Evolutionary conservation across 2,113 vertebrate genomes (phyloP), one percentile per base, ranked within the genome.

Genomic region (Sterna hirundo): DNA sequence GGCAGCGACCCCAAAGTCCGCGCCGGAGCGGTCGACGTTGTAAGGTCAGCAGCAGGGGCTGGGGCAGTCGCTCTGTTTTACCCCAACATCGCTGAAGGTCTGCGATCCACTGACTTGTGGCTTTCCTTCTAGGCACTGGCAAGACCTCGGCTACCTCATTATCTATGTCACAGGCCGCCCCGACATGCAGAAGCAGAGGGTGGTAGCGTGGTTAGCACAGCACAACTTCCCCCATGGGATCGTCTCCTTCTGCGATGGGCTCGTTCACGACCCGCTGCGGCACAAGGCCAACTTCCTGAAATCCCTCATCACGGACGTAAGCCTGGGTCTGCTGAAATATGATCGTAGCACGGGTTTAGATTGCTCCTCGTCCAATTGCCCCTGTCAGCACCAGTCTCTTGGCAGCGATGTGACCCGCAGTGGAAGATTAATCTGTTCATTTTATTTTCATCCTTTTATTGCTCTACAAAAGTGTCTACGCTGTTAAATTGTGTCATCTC

Each of bases 161-260:
- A 99, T 99, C 86, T 99, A 99, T 1, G 99, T 99, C 92, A 99
- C 99, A 1, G 99, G 99, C 58, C 99, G 99, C 47, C 99, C 99
- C 0, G 99, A 99, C 98, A 99, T 99, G 99, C 99, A 99, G 98
- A 99, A 99, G 98, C 99, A 99, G 97, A 98, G 99, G 22, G 99
- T 99, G 98, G 99, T 99, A 72, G 99, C 99, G 1, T 99, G 99
- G 99, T 98, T 99, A 69, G 99, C 99, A 42, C 99, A 99, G 98
- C 99, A 99, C 97, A 99, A 99, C 98, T 99, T 99, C 92, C 99
- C 99, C 69, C 99, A 99, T 0, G 99, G 99, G 21, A 98, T 99
- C 10, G 99, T 99, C 78, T 99, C 99, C 80, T 99, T 99, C 98
- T 99, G 99, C 3, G 99, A 99, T 1, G 99, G 99, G 69, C 98